A percentile compares a stretch with the other conserved stretches of the same genome.
Evolutionary conservation across 37 sponge, comb jelly and placozoan species (phyloP).

Genomic region (Oopsacas minuta): DNA sequence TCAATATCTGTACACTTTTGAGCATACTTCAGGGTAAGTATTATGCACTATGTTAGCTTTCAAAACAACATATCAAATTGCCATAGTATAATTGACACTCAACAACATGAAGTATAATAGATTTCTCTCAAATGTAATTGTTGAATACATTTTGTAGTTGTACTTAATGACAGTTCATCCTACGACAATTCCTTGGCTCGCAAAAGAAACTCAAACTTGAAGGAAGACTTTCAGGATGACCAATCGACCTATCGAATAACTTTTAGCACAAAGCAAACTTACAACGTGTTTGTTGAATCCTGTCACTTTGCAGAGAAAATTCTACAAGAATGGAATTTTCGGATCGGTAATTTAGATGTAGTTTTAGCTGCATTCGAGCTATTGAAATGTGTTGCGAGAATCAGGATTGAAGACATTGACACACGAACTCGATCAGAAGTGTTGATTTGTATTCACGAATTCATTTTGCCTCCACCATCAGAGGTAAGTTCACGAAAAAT

Average conservation of each 20-base stretch:
- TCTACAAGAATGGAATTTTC: not conserved
- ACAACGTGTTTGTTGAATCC: not conserved
- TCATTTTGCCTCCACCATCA: not conserved
- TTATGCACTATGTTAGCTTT: no score
- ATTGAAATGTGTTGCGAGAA: not conserved
- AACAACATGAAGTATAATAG: no score
- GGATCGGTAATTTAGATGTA: not conserved
- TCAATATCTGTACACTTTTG: slow-evolving; percentile 54
- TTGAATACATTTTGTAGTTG: not conserved
- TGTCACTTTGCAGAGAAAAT: not conserved
- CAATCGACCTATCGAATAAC: not conserved
- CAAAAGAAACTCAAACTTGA: not conserved
- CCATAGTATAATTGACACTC: no score
- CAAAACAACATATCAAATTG: no score
- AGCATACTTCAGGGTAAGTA: slow-evolving; percentile 25
- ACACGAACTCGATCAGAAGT: not conserved
- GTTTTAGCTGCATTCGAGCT: slow-evolving; percentile 2
- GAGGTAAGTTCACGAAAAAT: not conserved
- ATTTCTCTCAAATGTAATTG: not conserved
- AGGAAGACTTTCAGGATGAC: not conserved
- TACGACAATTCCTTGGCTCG: slow-evolving; percentile 3
- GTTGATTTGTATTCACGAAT: not conserved
- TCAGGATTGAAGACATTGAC: not conserved
- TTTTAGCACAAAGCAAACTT: not conserved
- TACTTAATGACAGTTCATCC: not conserved